Conservation (phyloP, 2,113 vertebrate genomes). For the Pollimyrus isidori region DNA sequence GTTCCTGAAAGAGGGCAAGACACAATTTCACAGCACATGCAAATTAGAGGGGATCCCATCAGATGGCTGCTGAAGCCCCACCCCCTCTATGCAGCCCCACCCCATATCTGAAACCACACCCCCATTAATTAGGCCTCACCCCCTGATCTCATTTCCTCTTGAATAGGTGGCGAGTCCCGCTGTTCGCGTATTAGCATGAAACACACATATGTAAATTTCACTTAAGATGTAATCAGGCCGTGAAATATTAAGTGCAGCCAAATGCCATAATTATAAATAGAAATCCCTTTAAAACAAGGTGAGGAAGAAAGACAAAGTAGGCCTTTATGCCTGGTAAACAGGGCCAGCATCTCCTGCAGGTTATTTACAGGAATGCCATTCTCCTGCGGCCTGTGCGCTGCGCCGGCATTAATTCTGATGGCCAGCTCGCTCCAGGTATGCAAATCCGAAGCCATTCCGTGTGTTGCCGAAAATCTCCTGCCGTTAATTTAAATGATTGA, state of each 20-base stretch:
- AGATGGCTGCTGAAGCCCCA: background rate
- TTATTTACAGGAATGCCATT: slow-evolving; percentile 20
- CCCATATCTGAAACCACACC: background rate
- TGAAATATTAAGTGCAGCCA: slow-evolving; percentile 23
- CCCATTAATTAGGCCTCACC: background rate
- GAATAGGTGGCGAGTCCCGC: background rate
- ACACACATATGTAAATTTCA: slow-evolving; percentile 20
- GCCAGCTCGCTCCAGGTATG: slow-evolving; percentile 9
- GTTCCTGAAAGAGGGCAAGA: slow-evolving; percentile 39
- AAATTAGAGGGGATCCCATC: background rate
- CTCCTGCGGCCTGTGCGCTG: slow-evolving; percentile 6
- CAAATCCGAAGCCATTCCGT: slow-evolving; percentile 19
- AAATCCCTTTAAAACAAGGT: background rate
- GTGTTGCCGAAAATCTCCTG: slow-evolving; percentile 12
- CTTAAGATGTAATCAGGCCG: slow-evolving; percentile 19
- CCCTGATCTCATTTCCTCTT: background rate
- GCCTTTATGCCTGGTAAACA: slow-evolving; percentile 31
- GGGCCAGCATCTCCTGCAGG: background rate
- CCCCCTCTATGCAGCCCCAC: background rate
- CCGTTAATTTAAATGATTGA: slow-evolving; percentile 33
- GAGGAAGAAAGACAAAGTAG: slow-evolving; percentile 25
- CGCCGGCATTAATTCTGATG: slow-evolving; percentile 32
- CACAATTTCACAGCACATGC: background rate
- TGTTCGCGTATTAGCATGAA: background rate
- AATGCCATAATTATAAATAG: slow-evolving; percentile 32